Percentiles rank a stretch among this genome's conserved stretches.
Conservation (phyloP, 2,113 vertebrate genomes). For the Salminus brasiliensis region DNA sequence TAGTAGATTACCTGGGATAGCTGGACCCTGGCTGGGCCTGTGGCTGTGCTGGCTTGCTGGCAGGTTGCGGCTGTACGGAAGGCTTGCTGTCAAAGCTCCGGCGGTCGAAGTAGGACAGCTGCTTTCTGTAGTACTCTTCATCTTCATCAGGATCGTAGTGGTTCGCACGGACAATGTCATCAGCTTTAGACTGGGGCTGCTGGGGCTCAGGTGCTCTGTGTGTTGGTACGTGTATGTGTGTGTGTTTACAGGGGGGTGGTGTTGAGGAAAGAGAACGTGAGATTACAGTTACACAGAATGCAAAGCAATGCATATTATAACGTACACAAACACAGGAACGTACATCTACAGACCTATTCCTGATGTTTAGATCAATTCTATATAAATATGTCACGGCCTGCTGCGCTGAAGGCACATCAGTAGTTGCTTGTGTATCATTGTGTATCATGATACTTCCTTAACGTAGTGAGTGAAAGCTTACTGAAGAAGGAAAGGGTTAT, state of each 20-base stretch:
- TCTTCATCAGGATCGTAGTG: slow-evolving; percentile 93
- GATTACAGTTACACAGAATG: neutral
- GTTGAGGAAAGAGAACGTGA: neutral
- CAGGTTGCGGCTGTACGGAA: slow-evolving; percentile 66
- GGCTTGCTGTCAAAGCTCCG: slow-evolving; percentile 83
- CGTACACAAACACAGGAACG: neutral
- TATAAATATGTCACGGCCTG: neutral
- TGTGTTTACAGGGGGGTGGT: neutral
- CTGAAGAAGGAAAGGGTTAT: no score
- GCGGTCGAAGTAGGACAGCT: slow-evolving; percentile 93
- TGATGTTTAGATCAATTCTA: neutral
- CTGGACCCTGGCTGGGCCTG: slow-evolving; percentile 79
- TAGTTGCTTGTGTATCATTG: neutral
- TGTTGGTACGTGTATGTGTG: neutral
- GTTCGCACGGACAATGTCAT: slow-evolving; percentile 91
- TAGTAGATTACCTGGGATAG: slow-evolving; percentile 80
- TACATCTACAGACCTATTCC: neutral
- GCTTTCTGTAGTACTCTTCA: slow-evolving; percentile 94
- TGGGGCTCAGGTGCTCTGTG: slow-evolving; percentile 90
- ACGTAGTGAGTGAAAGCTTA: no score
- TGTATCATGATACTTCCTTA: no score
- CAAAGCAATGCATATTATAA: neutral
- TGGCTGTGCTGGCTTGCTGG: slow-evolving; percentile 76
- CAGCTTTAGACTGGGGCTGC: slow-evolving; percentile 83
- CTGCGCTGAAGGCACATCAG: neutral